These are phyloP conservation scores for Eupithecia inturbata DNA, from an alignment of 2,888 invertebrate species.

Conservation along the genomic window DNA sequence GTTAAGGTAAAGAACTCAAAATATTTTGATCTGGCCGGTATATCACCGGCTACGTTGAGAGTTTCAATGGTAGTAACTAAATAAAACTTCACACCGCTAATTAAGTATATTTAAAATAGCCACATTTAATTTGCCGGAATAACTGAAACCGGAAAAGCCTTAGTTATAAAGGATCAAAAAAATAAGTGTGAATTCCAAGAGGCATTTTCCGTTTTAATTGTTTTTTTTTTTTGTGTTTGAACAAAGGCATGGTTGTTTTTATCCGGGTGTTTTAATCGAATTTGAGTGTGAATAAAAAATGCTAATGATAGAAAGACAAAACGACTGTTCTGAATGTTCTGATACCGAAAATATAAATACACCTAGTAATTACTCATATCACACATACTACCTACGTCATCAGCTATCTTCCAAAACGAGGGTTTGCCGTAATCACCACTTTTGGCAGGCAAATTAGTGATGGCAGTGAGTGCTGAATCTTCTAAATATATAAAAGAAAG, in stretches of 20 bases:
- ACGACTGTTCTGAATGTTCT: not conserved
- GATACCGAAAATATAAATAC: not conserved
- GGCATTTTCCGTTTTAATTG: constrained; percentile 45
- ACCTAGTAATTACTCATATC: too few relatives aligned
- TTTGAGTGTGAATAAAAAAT: not conserved
- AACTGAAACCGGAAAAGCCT: constrained; percentile 30
- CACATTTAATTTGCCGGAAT: constrained; percentile 6
- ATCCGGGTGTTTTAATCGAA: not conserved
- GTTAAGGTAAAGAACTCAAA: not conserved
- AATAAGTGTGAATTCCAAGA: constrained; percentile 50
- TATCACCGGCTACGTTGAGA: not conserved
- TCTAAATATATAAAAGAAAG: too few relatives aligned
- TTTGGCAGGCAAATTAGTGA: too few relatives aligned
- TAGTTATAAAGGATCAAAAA: constrained; percentile 51
- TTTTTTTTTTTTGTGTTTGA: constrained; percentile 34
- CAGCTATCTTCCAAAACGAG: too few relatives aligned
- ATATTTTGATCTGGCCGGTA: not conserved
- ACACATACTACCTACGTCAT: too few relatives aligned
- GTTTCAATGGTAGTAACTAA: not conserved
- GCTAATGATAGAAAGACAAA: not conserved
- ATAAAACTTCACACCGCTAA: not conserved
- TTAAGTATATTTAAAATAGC: not conserved
- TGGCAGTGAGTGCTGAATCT: too few relatives aligned
- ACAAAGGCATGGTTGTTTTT: not conserved
- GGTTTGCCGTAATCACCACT: too few relatives aligned